phyloP scores from a whole-genome alignment of 2,113 vertebrate species.

The Psephotus haematonotus region DNA sequence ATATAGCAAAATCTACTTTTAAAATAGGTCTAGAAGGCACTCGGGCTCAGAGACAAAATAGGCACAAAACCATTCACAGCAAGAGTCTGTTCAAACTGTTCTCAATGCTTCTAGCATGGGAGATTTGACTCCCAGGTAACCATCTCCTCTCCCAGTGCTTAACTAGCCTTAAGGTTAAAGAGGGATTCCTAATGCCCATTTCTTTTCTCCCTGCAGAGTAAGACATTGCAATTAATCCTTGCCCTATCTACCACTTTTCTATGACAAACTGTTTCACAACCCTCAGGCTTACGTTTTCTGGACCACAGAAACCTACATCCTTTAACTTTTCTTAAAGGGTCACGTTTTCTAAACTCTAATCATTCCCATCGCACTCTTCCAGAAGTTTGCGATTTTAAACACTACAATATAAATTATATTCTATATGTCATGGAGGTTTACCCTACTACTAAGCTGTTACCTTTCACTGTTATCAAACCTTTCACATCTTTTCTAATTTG shows the following conservation, averaged over 20 bases:
- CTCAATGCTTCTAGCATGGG: background rate
- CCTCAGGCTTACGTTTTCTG: background rate
- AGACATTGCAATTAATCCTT: background rate
- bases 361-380: background rate
- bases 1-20: background rate
- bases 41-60: background rate
- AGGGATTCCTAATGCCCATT: background rate
- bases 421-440: background rate
- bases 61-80: background rate
- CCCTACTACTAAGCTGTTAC: background rate
- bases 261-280: background rate
- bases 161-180: background rate
- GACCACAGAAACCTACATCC: background rate
- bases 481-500: constrained; percentile 1
- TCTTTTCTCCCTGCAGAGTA: background rate
- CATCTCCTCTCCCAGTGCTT: background rate
- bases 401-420: background rate
- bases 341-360: background rate
- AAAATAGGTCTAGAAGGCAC: background rate
- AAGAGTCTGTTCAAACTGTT: background rate
- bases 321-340: background rate
- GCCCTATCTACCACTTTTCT: background rate
- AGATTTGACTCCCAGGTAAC: background rate
- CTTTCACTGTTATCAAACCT: background rate
- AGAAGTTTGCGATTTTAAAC: background rate